Evolutionary conservation across 2,888 invertebrate species (phyloP), one percentile per base, ranked within the genome.

Genomic region (Malacosoma neustria): DNA sequence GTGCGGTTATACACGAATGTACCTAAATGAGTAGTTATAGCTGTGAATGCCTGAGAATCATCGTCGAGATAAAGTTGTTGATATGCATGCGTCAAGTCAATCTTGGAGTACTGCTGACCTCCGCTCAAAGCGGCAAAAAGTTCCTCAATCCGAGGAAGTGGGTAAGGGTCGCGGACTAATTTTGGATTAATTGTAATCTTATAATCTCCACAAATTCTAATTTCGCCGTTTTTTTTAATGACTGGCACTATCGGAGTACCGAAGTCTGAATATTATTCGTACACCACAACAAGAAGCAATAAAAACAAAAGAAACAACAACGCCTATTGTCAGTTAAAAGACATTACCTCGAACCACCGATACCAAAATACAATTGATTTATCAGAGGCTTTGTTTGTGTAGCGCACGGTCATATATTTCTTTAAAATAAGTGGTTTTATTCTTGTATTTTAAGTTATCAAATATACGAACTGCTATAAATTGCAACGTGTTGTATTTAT

Each of bases 211-310:
- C 54, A 56, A 11, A 57, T 41, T 11, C 55, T 13, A 2, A 58
- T 43, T 7, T 35, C 49, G 39, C 53, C 56, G 22, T 57, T 51
- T 9, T 44, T 48, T 14, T 55, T 51, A 1, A 52, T 35, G 0
- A 55, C 53, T 0, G 48, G 52, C 2, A 54, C 50, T 6, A 53
- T 53, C 0, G 51, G 51, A 1, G 51, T 54, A 4, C 49, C 54
- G 53, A 54, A 51, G 30, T 54, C 52, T 0, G 54, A 52, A 4
- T n/a, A n/a, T n/a, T n/a, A n/a, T n/a, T n/a, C n/a, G n/a, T n/a
- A n/a, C n/a, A n/a, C n/a, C n/a, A n/a, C n/a, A n/a, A n/a, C n/a
- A n/a, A n/a, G n/a, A n/a, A n/a, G n/a, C n/a, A n/a, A n/a, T n/a
- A n/a, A n/a, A n/a, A n/a, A n/a, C n/a, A n/a, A n/a, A n/a, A n/a